Percentiles rank a stretch among this genome's conserved stretches.
These are phyloP conservation scores for Channa argus DNA, from an alignment of 2,113 vertebrate species.

Conservation along the genomic window DNA sequence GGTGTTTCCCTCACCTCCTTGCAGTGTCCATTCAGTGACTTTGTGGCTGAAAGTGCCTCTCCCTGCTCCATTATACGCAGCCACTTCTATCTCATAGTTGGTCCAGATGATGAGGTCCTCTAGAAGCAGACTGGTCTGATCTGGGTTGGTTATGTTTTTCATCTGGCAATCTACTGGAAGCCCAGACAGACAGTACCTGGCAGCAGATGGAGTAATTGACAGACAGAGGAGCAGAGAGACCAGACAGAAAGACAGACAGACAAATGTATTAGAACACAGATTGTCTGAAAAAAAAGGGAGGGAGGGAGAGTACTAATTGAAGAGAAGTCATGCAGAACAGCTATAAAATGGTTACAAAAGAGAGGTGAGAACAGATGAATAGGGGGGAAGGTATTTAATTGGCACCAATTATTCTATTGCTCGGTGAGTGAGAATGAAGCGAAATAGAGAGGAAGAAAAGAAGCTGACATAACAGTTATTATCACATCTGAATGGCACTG, in stretches of 20 bases:
- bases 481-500: slow-evolving; percentile 53
- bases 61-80: slow-evolving; percentile 94
- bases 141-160: slow-evolving; percentile 94
- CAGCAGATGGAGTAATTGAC: slow-evolving; percentile 34
- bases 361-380: slow-evolving; percentile 59
- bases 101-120: slow-evolving; percentile 99
- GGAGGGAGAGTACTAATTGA: neutral
- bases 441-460: slow-evolving; percentile 56
- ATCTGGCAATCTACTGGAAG: slow-evolving; percentile 98
- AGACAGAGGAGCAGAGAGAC: slow-evolving; percentile 9
- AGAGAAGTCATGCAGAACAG: slow-evolving; percentile 21
- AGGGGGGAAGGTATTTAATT: slow-evolving; percentile 66
- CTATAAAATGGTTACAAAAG: slow-evolving; percentile 38
- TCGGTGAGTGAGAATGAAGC: slow-evolving; percentile 39
- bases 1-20: slow-evolving; percentile 87
- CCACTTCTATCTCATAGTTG: slow-evolving; percentile 98
- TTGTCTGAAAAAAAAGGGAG: neutral
- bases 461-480: slow-evolving; percentile 65
- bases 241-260: slow-evolving; percentile 18
- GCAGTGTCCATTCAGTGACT: slow-evolving; percentile 97
- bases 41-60: slow-evolving; percentile 94
- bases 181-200: slow-evolving; percentile 95
- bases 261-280: slow-evolving; percentile 23
- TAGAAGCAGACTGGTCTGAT: slow-evolving; percentile 93
- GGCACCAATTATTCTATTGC: slow-evolving; percentile 65